Evolutionary conservation across 2,113 vertebrate genomes (phyloP).

Genomic region (Macrotus californicus): DNA sequence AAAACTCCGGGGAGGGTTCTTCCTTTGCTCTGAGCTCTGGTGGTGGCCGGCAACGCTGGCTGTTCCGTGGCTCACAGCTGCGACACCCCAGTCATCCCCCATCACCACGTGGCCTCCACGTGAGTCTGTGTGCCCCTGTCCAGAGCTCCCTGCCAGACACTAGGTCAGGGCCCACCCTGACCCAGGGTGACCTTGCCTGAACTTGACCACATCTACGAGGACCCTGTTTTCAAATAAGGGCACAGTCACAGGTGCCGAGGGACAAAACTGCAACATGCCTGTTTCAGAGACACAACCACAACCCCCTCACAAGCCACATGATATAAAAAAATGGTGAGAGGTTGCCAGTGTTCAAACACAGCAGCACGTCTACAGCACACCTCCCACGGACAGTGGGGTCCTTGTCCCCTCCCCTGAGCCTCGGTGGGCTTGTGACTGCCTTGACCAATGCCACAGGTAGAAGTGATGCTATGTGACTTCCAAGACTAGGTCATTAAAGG

Average conservation of each 20-base stretch:
- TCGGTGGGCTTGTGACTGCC: not conserved
- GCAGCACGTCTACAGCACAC: not conserved
- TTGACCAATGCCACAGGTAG: not conserved
- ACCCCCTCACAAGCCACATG: not conserved
- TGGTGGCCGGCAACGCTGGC: not conserved
- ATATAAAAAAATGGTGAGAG: not conserved
- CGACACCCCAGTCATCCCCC: not conserved
- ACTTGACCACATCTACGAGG: not conserved
- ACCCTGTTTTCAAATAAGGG: not conserved
- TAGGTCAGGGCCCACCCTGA: not conserved
- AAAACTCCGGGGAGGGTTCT: not conserved
- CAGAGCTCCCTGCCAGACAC: not conserved
- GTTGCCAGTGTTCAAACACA: not conserved
- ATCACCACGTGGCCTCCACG: not conserved
- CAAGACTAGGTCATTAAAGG: not conserved
- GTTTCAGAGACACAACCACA: not conserved
- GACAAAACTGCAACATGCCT: not conserved
- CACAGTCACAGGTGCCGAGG: not conserved
- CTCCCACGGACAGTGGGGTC: not conserved
- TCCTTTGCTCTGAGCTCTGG: not conserved
- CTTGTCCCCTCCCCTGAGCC: not conserved
- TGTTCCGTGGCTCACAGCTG: not conserved
- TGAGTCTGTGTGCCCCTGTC: not conserved
- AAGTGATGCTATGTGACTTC: not conserved
- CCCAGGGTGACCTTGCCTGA: not conserved